Evolutionary conservation across 2,888 invertebrate species (phyloP).

Genomic region (Deroplatys truncata): DNA sequence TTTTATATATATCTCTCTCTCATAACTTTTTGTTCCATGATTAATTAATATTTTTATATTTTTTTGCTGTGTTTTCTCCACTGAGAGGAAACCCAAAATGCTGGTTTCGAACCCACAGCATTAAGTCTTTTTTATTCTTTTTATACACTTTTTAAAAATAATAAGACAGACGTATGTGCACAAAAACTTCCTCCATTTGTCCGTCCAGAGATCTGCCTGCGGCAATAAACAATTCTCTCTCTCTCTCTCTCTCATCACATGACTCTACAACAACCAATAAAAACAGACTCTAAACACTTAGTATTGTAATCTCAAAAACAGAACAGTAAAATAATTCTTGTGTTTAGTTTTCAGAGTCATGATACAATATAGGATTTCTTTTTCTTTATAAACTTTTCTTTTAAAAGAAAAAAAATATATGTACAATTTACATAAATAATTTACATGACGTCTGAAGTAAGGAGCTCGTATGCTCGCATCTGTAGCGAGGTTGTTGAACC

Average conservation of each 20-base stretch:
- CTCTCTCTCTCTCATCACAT: neutral
- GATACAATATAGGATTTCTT: conserved; percentile 27
- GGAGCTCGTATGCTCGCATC: conserved; percentile 24
- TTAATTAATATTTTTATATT: conserved; percentile 12
- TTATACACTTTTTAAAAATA: conserved; percentile 24
- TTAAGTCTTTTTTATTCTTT: conserved; percentile 20
- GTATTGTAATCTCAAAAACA: conserved; percentile 24
- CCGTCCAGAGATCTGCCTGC: conserved; percentile 24
- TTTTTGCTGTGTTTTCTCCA: conserved; percentile 14
- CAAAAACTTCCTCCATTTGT: neutral
- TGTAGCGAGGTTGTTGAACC: conserved; percentile 29
- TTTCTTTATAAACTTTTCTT: conserved; percentile 22
- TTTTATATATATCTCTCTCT: conserved; percentile 4
- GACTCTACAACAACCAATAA: conserved; percentile 8
- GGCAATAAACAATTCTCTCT: neutral
- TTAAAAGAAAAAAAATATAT: conserved; percentile 29
- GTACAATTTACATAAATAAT: conserved; percentile 35
- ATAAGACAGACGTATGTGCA: conserved; percentile 20
- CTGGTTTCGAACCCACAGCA: conserved; percentile 4
- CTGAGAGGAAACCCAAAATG: conserved; percentile 4
- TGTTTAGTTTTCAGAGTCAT: conserved; percentile 24
- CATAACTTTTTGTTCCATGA: conserved; percentile 14
- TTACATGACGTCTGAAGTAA: conserved; percentile 29
- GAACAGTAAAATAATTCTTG: conserved; percentile 27
- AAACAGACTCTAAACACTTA: neutral